Conservation (phyloP, 1,140 invertebrate species). For the Amyelois transitella region DNA sequence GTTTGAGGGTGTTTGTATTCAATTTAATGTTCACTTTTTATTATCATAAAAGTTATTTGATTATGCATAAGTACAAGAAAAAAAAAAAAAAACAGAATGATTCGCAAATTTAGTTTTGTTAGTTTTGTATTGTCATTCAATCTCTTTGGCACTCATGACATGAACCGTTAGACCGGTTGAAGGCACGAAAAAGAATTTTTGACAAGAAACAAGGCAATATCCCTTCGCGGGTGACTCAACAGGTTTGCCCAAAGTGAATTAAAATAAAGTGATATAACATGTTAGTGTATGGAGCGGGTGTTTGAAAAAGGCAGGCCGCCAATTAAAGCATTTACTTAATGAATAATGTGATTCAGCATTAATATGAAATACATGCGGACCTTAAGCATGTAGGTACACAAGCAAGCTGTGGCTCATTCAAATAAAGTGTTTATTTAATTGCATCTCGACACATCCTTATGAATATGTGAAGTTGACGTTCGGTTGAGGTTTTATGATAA, state of each 20-base stretch:
- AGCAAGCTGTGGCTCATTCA: conserved; percentile 22
- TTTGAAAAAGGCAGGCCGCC: not conserved
- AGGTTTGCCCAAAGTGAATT: not conserved
- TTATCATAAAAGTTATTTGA: no score
- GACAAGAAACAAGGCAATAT: not conserved
- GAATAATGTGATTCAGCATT: not conserved
- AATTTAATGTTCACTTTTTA: no score
- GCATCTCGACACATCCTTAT: not conserved
- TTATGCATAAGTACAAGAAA: no score
- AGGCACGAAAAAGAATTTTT: no score
- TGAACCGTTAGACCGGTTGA: no score
- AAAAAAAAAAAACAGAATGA: no score
- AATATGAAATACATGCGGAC: conserved; percentile 15
- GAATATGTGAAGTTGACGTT: not conserved
- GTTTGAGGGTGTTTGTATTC: no score
- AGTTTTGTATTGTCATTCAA: no score
- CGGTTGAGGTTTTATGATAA: not conserved
- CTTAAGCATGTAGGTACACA: conserved; percentile 1
- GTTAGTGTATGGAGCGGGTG: not conserved
- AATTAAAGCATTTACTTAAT: not conserved
- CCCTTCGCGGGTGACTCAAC: not conserved
- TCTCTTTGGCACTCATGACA: no score
- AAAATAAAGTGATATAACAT: not conserved
- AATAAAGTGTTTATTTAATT: conserved; percentile 32
- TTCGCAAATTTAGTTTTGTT: no score